A percentile compares a stretch with the other conserved stretches of the same genome.
Conservation (phyloP, 2,797 vertebrate genomes). For the Alfaro cultratus region DNA sequence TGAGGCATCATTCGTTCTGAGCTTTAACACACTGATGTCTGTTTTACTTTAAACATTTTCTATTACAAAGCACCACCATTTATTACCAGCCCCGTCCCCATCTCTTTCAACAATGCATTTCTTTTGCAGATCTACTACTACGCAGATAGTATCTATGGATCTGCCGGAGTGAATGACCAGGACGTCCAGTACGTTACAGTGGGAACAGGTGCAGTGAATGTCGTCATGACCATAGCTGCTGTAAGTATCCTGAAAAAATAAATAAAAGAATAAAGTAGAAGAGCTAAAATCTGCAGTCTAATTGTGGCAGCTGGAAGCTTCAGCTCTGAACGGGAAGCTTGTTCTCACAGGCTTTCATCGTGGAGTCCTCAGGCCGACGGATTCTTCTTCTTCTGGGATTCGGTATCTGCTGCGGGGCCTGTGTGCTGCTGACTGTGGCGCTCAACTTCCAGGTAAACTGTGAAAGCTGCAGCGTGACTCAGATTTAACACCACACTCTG, state of each 20-base stretch:
- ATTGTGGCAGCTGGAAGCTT: constrained; percentile 4
- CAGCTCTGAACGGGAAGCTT: neutral
- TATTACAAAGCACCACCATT: too few relatives aligned
- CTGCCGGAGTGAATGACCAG: constrained; percentile 79
- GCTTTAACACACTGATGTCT: neutral
- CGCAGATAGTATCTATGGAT: constrained; percentile 87
- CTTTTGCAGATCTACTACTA: constrained; percentile 94
- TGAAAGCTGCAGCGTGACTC: neutral
- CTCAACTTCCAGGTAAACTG: constrained; percentile 87
- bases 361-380: constrained; percentile 87
- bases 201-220: constrained; percentile 90
- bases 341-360: constrained; percentile 86
- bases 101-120: neutral
- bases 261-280: neutral
- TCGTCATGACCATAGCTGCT: constrained; percentile 87
- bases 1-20: constrained; percentile 55
- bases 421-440: constrained; percentile 84
- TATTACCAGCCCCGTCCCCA: neutral
- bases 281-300: neutral
- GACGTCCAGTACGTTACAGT: constrained; percentile 90
- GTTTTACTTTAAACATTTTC: neutral
- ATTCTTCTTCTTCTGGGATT: constrained; percentile 89
- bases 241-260: constrained; percentile 73
- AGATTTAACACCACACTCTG: constrained; percentile 15
- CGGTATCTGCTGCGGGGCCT: constrained; percentile 83